Percentiles rank a stretch among this genome's conserved stretches.
Conservation (phyloP, 2,888 invertebrate species). For the Smittia sp. region DNA sequence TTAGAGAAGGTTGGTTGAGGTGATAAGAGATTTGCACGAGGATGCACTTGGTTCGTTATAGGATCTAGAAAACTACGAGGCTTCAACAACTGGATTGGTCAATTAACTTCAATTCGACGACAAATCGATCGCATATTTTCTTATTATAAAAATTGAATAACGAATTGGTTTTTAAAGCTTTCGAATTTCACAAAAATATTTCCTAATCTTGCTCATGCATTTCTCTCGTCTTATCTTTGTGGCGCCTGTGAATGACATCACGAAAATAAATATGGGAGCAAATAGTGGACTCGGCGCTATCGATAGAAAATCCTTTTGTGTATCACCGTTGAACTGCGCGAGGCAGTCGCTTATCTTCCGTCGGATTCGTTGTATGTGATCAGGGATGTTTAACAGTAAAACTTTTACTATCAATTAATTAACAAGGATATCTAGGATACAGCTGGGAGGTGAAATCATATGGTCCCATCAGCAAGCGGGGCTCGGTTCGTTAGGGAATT, state of each 20-base stretch:
- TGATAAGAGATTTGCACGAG: background rate
- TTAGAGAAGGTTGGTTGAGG: background rate
- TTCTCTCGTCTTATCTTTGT: background rate
- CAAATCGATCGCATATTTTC: too few relatives aligned
- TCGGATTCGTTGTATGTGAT: background rate
- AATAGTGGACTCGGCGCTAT: too few relatives aligned
- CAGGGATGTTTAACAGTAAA: background rate
- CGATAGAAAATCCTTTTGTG: too few relatives aligned
- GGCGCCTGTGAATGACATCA: background rate
- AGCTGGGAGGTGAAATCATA: background rate
- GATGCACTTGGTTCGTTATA: too few relatives aligned
- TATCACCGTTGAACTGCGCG: too few relatives aligned
- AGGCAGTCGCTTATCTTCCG: too few relatives aligned
- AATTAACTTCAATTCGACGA: too few relatives aligned
- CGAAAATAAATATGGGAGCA: background rate
- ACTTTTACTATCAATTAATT: background rate
- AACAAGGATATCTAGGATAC: background rate
- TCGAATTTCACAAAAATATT: background rate
- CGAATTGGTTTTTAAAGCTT: conserved; percentile 22
- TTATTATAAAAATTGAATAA: conserved; percentile 7
- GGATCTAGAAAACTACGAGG: too few relatives aligned
- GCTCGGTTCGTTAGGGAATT: too few relatives aligned
- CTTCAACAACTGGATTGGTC: too few relatives aligned
- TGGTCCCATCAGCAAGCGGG: background rate
- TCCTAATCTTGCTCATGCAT: too few relatives aligned